These are phyloP conservation scores for Pogonocichla stellata DNA, from an alignment of 2,113 vertebrate species.

Conservation along the genomic window DNA sequence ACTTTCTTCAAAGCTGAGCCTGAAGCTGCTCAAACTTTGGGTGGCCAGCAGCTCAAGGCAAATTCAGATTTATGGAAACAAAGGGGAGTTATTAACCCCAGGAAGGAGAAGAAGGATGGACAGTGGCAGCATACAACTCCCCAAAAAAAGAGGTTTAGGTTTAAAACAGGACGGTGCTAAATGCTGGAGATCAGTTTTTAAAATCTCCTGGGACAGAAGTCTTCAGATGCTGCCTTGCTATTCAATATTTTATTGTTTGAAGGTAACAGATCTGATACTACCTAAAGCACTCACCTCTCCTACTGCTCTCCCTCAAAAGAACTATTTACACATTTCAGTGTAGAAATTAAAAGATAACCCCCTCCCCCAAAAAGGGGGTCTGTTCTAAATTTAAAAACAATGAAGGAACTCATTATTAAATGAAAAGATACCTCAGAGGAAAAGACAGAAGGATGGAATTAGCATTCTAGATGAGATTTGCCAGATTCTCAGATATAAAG, in stretches of 20 bases:
- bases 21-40: background rate
- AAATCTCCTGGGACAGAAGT: background rate
- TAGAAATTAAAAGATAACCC: background rate
- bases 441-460: background rate
- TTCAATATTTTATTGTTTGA: background rate
- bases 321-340: background rate
- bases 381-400: background rate
- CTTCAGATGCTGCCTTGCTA: background rate
- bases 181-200: background rate
- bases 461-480: constrained; percentile 19
- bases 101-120: background rate
- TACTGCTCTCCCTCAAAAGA: background rate
- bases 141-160: background rate
- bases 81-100: background rate
- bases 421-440: background rate
- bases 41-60: background rate
- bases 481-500: constrained; percentile 5
- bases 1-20: background rate
- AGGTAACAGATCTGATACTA: background rate
- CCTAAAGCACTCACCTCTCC: background rate
- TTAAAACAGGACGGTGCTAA: background rate
- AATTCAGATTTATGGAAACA: background rate
- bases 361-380: background rate
- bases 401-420: background rate
- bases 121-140: background rate